Conservation (phyloP, 2,797 vertebrate genomes). For the Leucoraja ocellata region DNA sequence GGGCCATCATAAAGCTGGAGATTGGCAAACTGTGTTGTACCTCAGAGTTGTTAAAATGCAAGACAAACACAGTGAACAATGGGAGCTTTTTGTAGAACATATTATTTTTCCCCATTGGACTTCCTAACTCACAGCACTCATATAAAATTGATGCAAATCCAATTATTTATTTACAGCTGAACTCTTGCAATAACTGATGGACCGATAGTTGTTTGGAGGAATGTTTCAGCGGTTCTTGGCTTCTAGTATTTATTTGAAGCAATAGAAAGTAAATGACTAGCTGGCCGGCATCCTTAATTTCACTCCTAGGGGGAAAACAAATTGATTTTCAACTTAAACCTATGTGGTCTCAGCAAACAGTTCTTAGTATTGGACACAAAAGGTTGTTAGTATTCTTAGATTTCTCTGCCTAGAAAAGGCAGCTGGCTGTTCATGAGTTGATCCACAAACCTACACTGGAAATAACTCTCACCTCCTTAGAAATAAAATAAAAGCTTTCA, state of each 20-base stretch:
- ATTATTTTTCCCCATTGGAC: background rate
- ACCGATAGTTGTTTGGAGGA: slow-evolving; percentile 68
- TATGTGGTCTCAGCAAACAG: background rate
- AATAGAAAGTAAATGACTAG: slow-evolving; percentile 72
- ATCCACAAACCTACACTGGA: background rate
- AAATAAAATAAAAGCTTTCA: background rate
- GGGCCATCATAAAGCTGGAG: background rate
- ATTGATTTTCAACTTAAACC: background rate
- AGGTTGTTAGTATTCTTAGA: background rate
- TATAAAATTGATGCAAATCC: background rate
- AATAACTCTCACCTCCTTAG: slow-evolving; percentile 2
- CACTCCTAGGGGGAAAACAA: slow-evolving; percentile 44
- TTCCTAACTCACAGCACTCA: background rate
- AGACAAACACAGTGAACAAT: background rate
- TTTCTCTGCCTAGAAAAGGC: background rate
- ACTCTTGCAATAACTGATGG: slow-evolving; percentile 65
- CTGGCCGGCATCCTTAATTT: slow-evolving; percentile 81
- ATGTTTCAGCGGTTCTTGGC: slow-evolving; percentile 73
- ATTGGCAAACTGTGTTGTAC: background rate
- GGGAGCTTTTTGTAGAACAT: background rate
- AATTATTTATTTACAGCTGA: slow-evolving; percentile 69
- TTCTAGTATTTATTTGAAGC: slow-evolving; percentile 80
- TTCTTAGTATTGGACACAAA: background rate
- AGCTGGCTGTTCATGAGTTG: background rate
- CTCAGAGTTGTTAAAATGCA: background rate